A percentile compares a stretch with the other conserved stretches of the same genome.
phyloP scores from a whole-genome alignment of 1,140 invertebrate genomes.

The Ectropis grisescens region DNA sequence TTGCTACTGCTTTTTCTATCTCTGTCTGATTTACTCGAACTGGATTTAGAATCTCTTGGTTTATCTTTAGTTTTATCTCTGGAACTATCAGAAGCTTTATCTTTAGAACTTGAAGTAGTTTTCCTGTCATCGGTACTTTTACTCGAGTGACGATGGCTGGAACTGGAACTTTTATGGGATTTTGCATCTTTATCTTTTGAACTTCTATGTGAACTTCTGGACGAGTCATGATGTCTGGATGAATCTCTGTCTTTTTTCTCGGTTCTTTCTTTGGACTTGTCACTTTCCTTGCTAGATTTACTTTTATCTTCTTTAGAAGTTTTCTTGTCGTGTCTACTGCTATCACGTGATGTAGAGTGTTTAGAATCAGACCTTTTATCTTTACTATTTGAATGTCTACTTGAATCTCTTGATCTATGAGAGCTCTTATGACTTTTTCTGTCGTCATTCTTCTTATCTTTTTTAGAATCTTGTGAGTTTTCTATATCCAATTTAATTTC shows the following conservation, averaged over 20 bases:
- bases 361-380: conserved; percentile 61
- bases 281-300: conserved; percentile 58
- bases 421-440: conserved; percentile 53
- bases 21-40: conserved; percentile 47
- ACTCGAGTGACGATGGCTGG: conserved; percentile 51
- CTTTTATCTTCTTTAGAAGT: conserved; percentile 43
- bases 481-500: conserved; percentile 36
- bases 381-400: conserved; percentile 53
- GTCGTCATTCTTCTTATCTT: conserved; percentile 38
- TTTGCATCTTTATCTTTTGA: conserved; percentile 36
- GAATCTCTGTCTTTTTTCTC: conserved; percentile 60
- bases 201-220: conserved; percentile 40
- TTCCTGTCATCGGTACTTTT: conserved; percentile 50
- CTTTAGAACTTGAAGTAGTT: conserved; percentile 35
- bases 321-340: conserved; percentile 44
- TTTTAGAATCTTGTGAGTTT: conserved; percentile 41
- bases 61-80: no score
- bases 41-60: conserved; percentile 57
- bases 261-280: conserved; percentile 36
- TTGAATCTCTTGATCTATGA: conserved; percentile 47
- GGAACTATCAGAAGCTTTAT: conserved; percentile 28
- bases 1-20: conserved; percentile 59
- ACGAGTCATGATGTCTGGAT: conserved; percentile 46
- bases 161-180: conserved; percentile 51
- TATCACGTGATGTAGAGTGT: conserved; percentile 51